Evolutionary conservation across 2,113 vertebrate genomes (phyloP), one percentile per base, ranked within the genome.

Genomic region (Tretioscincus oriximinensis): DNA sequence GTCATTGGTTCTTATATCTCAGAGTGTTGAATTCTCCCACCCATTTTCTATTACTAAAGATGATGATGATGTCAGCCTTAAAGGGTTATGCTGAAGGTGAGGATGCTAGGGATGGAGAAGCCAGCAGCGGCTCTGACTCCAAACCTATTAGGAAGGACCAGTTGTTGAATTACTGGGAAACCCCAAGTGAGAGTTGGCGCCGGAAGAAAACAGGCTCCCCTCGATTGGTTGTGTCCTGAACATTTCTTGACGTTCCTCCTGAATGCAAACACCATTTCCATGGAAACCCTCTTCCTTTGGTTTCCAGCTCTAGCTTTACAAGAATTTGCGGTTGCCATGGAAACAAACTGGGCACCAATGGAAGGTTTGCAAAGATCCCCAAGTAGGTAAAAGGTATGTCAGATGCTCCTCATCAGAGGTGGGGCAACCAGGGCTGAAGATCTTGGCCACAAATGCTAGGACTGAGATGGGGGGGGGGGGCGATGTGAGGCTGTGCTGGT

Each of bases 311-410:
- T 35, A 54, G 49, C 31, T 54, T 81, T 28, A 10, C 35, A 7
- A 58, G 63, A 81, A 58, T 58, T 31, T 1, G 49, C 29, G 24
- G 71, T 54, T 2, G 1, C 77, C 60, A 31, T n/a, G 65, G 66
- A 60, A 76, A 72, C 16, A 28, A 76, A 49, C 10, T 41, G 28
- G 7, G 7, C 71, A 24, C 0, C 35, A 47, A 28, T 21, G 22
- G 74, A 31, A n/a, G 31, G 4, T 10, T 16, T 21, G 24, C 45
- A 73, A 66, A 29, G 5, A 28, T 20, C 51, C 69, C n/a, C 45
- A 12, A 35, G 2, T 28, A 61, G 28, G 3, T 49, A 7, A n/a
- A n/a, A 51, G 51, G 47, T 2, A 8, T 0, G 0, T 0, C 7
- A 28, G 5, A 14, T 26, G 16, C 8, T 65, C 22, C 2, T 10